Evolutionary conservation across 2,113 vertebrate genomes (phyloP).

Genomic region (Neodontobutis hainanensis): DNA sequence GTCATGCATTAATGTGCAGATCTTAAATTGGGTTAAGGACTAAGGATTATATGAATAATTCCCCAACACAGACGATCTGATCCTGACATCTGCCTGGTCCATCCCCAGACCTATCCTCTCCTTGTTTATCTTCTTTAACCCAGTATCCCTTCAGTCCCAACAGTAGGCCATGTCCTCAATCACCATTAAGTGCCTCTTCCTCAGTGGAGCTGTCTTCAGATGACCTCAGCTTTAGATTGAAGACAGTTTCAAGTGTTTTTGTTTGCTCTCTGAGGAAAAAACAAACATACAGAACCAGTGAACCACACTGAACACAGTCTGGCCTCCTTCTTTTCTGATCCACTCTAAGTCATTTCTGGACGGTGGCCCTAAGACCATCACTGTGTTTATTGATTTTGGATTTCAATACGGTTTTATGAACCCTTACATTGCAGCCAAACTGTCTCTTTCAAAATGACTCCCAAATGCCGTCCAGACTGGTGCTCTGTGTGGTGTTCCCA

Average conservation of each 20-base stretch:
- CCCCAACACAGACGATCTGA: too few species aligned
- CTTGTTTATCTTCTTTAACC: not conserved
- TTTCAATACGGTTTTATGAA: constrained; percentile 4
- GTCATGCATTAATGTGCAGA: too few species aligned
- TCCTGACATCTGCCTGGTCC: too few species aligned
- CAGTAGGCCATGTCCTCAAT: not conserved
- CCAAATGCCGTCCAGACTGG: not conserved
- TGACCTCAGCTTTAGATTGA: not conserved
- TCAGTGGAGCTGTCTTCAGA: not conserved
- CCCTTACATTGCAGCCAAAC: constrained; percentile 7
- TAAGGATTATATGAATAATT: too few species aligned
- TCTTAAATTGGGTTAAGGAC: too few species aligned
- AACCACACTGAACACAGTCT: not conserved
- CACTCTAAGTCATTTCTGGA: not conserved
- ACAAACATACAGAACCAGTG: too few species aligned
- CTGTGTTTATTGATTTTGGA: constrained; percentile 3
- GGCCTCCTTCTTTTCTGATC: too few species aligned
- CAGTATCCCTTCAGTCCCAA: not conserved
- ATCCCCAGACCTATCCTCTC: too few species aligned
- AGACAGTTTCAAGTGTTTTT: not conserved
- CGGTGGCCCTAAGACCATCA: constrained; percentile 1
- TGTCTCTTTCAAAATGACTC: constrained; percentile 1
- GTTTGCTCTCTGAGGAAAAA: not conserved
- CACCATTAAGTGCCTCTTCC: not conserved
- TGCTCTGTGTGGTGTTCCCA: not conserved